These are phyloP conservation scores for Pantherophis guttatus DNA, from an alignment of 2,113 vertebrate genomes.

Conservation along the genomic window DNA sequence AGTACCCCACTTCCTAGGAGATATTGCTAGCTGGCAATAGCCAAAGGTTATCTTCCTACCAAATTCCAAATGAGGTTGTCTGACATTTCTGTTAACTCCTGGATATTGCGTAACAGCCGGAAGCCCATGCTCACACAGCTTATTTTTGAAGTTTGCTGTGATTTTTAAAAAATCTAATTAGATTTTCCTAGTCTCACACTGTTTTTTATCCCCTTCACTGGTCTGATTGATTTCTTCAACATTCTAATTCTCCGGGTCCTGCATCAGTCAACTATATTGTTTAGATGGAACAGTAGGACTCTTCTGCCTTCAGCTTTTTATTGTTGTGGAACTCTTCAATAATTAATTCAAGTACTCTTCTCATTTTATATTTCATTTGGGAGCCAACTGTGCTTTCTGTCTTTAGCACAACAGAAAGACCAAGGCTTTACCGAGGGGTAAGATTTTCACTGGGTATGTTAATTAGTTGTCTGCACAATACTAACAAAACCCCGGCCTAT, in stretches of 20 bases:
- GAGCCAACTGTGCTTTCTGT: conserved; percentile 5
- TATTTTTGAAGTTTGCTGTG: conserved; percentile 44
- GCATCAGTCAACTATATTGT: conserved; percentile 26
- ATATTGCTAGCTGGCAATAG: background rate
- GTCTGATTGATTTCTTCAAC: conserved; percentile 14
- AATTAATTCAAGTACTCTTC: background rate
- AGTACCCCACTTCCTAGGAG: background rate
- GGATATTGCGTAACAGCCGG: conserved; percentile 31
- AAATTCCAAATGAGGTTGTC: conserved; percentile 41
- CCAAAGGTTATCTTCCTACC: conserved; percentile 4
- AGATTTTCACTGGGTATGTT: background rate
- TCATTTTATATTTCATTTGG: conserved; percentile 23
- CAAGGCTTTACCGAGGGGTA: background rate
- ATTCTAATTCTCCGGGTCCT: conserved; percentile 18
- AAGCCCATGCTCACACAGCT: conserved; percentile 42
- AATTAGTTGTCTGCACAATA: background rate
- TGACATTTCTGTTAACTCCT: conserved; percentile 21
- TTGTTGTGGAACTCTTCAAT: background rate
- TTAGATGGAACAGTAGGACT: conserved; percentile 8
- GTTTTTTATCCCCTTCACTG: conserved; percentile 15
- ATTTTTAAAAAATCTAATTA: conserved; percentile 48
- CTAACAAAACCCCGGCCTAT: background rate
- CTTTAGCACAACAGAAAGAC: conserved; percentile 1
- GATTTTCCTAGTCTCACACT: conserved; percentile 31
- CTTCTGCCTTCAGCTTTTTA: conserved; percentile 2